Conservation (phyloP, 2,888 invertebrate genomes). For the Agriotes lineatus region DNA sequence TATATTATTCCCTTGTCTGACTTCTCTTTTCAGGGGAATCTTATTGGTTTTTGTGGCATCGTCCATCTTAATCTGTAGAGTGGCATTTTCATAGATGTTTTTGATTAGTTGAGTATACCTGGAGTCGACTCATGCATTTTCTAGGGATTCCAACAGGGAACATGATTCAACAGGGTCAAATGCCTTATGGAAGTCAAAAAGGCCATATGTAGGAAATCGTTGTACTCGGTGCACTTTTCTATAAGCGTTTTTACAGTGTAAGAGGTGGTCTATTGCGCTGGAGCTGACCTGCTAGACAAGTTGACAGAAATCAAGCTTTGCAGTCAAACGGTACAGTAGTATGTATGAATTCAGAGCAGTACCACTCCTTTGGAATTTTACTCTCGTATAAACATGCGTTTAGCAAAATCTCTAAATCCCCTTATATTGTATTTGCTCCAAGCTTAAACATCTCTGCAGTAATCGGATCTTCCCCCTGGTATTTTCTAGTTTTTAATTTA, state of each 20-base stretch:
- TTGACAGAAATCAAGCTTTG: neutral
- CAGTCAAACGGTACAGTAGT: neutral
- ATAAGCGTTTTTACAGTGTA: neutral
- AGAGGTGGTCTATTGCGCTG: neutral
- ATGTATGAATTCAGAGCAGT: neutral
- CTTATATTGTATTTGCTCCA: neutral
- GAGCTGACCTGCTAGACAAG: neutral
- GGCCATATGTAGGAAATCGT: neutral
- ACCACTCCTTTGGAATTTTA: neutral
- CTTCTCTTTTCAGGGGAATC: too few relatives aligned
- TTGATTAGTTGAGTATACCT: neutral
- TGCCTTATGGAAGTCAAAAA: constrained; percentile 1
- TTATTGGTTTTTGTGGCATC: too few relatives aligned
- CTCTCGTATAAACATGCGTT: too few relatives aligned
- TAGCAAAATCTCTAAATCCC: too few relatives aligned
- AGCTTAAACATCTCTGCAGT: constrained; percentile 5
- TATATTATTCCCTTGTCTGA: too few relatives aligned
- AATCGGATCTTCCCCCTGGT: neutral
- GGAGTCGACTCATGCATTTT: neutral
- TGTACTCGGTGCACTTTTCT: neutral
- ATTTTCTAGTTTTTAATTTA: neutral
- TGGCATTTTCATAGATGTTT: neutral
- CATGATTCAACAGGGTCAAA: neutral
- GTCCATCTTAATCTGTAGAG: neutral
- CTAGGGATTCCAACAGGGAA: neutral